Evolutionary conservation across 2,113 vertebrate species (phyloP), one percentile per base, ranked within the genome.

Genomic region (Parus major): DNA sequence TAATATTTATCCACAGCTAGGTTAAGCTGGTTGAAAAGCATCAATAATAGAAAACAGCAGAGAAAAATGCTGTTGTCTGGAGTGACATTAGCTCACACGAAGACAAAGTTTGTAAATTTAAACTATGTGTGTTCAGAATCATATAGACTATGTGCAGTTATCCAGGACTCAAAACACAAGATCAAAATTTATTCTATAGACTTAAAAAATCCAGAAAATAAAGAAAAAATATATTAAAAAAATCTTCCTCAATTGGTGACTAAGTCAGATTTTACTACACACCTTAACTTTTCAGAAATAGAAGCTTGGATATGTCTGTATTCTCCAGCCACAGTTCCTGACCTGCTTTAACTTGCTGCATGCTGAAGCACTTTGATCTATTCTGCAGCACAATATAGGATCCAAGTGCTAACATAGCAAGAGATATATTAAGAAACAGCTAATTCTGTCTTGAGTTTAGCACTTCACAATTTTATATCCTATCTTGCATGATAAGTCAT

Each of bases 281-380:
- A 55, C 15, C 14, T 71, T 52, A 66, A 23, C 22, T 80, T 90
- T 86, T 84, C 65, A 41, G 55, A 49, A 66, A 33, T 1, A 70
- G 70, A 83, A 86, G 27, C 20, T 13, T 75, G 27, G 9, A 46
- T 88, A 27, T 33, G 29, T 59, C 39, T 5, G 0, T 49, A 22
- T 82, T 33, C 46, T 76, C 28, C 35, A 29, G 66, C 70, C 81
- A 82, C 35, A 72, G 31, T 20, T 88, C 50, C 57, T 90, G 90
- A 96, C 69, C 82, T 94, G 64, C 57, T 95, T 93, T 93, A 76
- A 60, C 66, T 84, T 93, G 52, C 39, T 94, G 71, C 55, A 8
- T 56, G 49, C 42, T 59, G 60, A 93, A 89, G 53, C 71, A 79
- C 72, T 95, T 92, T 90, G 78, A 81, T 92, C 49, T 55, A 4